These are phyloP conservation scores for Nannoperca australis DNA, from an alignment of 2,797 vertebrate species.

Conservation along the genomic window DNA sequence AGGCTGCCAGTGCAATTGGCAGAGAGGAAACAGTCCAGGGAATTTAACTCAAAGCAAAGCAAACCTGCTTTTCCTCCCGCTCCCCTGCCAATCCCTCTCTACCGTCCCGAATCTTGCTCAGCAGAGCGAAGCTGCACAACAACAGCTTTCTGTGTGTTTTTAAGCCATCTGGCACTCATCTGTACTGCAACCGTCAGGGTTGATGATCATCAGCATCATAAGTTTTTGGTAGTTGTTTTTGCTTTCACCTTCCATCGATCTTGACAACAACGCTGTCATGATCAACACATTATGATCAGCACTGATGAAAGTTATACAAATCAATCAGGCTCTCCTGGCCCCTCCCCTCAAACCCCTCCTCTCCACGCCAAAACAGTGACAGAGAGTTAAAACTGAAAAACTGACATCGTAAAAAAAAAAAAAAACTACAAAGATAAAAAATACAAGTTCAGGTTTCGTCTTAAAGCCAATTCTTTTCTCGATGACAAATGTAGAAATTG, in stretches of 20 bases:
- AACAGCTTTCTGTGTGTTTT: constrained; percentile 54
- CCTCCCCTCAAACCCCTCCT: too few species aligned
- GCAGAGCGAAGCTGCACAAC: constrained; percentile 52
- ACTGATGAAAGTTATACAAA: background rate
- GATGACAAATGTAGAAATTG: too few species aligned
- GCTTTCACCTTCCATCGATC: background rate
- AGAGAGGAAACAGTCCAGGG: constrained; percentile 65
- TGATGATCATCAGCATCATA: background rate
- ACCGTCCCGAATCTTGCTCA: constrained; percentile 59
- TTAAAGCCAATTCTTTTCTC: too few species aligned
- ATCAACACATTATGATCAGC: background rate
- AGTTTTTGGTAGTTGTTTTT: constrained; percentile 20
- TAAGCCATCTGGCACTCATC: constrained; percentile 71
- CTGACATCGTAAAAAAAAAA: too few species aligned
- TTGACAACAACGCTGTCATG: background rate
- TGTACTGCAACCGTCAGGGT: constrained; percentile 37
- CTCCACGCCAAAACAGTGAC: too few species aligned
- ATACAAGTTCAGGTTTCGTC: too few species aligned
- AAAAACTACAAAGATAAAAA: too few species aligned
- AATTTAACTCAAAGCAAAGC: constrained; percentile 75
- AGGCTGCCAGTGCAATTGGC: constrained; percentile 64
- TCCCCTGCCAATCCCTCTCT: constrained; percentile 61
- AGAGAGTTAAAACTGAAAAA: too few species aligned
- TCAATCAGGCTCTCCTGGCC: too few species aligned
- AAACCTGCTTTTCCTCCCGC: constrained; percentile 57